These are phyloP conservation scores for Drosophila kanapiae DNA, from an alignment of 1,140 invertebrate species.

Conservation along the genomic window DNA sequence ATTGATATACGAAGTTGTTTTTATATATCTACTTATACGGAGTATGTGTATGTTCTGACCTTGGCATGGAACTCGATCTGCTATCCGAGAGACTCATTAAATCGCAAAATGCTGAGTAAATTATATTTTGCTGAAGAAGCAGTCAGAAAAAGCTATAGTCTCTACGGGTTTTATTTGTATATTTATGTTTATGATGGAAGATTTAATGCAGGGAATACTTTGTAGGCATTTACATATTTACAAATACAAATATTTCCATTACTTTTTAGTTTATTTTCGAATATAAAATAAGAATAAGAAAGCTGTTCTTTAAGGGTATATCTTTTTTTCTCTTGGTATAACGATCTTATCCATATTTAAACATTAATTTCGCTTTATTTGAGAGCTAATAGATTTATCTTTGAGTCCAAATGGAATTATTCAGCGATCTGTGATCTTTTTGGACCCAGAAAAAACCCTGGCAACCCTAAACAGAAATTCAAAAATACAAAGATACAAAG, in stretches of 20 bases:
- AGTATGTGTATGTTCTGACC: constrained; percentile 19
- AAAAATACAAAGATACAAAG: constrained; percentile 7
- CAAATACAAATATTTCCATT: background rate
- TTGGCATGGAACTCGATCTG: constrained; percentile 48
- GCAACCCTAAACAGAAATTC: constrained; percentile 39
- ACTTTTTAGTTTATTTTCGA: background rate
- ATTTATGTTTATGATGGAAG: background rate
- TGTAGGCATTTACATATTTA: background rate
- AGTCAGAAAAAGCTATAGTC: background rate
- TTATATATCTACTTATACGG: background rate
- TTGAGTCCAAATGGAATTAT: constrained; percentile 10
- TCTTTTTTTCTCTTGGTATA: background rate
- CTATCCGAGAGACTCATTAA: constrained; percentile 11
- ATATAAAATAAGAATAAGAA: background rate
- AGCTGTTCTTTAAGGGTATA: too few species aligned
- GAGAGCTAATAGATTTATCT: background rate
- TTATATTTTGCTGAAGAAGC: constrained; percentile 7
- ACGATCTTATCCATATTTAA: background rate
- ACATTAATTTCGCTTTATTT: background rate
- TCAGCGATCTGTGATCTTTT: constrained; percentile 5
- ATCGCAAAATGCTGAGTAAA: constrained; percentile 31
- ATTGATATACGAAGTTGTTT: constrained; percentile 9
- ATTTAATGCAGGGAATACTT: background rate
- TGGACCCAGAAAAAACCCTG: constrained; percentile 1
- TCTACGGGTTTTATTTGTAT: background rate